Conservation (phyloP, 2,888 invertebrate genomes). For the Trachelus troglodyta region DNA sequence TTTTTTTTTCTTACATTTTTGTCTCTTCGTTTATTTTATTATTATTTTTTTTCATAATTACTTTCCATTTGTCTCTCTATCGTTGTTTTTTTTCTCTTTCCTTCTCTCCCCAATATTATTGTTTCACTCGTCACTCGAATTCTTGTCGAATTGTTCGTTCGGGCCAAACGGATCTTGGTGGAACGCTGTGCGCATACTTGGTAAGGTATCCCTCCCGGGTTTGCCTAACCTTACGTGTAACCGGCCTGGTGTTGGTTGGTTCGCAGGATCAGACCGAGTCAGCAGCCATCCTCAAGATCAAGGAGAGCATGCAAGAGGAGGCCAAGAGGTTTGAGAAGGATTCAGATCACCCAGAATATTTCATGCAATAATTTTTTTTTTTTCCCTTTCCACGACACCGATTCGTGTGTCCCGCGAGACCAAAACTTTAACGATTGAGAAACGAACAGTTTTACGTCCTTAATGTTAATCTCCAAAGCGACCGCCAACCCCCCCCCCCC, state of each 20-base stretch:
- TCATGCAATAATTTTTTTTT: conserved; percentile 84
- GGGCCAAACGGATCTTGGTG: conserved; percentile 27
- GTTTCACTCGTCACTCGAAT: not conserved
- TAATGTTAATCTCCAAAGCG: not conserved
- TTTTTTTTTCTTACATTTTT: not conserved
- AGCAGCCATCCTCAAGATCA: conserved; percentile 99
- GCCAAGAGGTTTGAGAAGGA: conserved; percentile 99
- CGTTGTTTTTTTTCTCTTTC: not conserved
- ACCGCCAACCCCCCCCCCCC: not conserved
- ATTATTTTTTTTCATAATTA: not conserved
- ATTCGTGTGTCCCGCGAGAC: conserved; percentile 39
- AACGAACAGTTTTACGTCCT: conserved; percentile 6
- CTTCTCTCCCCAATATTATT: conserved; percentile 13
- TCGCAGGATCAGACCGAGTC: conserved; percentile 94
- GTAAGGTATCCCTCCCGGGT: conserved; percentile 34
- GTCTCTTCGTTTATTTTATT: not conserved
- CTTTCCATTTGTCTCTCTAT: not conserved
- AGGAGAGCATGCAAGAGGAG: conserved; percentile 99
- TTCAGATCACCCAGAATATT: conserved; percentile 96
- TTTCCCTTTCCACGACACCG: not conserved
- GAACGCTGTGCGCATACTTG: conserved; percentile 35
- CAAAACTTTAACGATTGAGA: conserved; percentile 28
- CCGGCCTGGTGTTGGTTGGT: conserved; percentile 66
- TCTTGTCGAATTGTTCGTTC: conserved; percentile 27
- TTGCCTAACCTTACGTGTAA: conserved; percentile 47